Percentiles rank a stretch among this genome's conserved stretches.
Evolutionary conservation across 2,888 invertebrate species (phyloP).

Genomic region (Plebejus argus): DNA sequence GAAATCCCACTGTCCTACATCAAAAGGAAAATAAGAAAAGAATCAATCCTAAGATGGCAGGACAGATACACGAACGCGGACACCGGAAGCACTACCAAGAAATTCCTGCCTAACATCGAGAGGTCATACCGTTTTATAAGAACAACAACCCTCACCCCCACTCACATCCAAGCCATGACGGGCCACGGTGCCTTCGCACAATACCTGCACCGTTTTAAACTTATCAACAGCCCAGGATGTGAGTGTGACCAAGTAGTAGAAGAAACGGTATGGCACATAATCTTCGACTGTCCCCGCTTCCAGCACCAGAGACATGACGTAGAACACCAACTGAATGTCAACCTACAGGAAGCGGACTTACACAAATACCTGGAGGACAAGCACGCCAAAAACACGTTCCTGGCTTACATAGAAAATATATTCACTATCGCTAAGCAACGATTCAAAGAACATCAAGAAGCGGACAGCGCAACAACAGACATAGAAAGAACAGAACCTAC

Average conservation of each 20-base stretch:
- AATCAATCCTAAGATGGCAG: background rate
- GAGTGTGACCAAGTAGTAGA: conserved; percentile 7
- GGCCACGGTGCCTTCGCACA: conserved; percentile 32
- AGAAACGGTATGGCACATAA: conserved; percentile 3
- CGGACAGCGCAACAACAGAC: background rate
- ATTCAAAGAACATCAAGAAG: background rate
- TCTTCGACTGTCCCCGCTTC: conserved; percentile 1
- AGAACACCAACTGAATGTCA: background rate
- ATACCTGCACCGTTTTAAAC: conserved; percentile 25
- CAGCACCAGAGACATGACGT: background rate
- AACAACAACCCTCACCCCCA: background rate
- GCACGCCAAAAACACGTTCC: background rate
- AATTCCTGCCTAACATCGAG: conserved; percentile 17
- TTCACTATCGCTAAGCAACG: background rate
- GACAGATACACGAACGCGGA: background rate
- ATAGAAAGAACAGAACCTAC: background rate
- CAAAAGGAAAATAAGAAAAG: background rate
- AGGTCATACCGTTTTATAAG: background rate
- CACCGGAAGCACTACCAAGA: conserved; percentile 28
- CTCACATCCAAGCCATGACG: conserved; percentile 12
- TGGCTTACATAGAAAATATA: background rate
- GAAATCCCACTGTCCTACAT: background rate
- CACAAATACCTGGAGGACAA: background rate
- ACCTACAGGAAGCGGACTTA: background rate
- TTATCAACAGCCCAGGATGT: background rate